A percentile compares a stretch with the other conserved stretches of the same genome.
phyloP scores from a whole-genome alignment of 1,140 invertebrate species.

The Eurosta solidaginis region DNA sequence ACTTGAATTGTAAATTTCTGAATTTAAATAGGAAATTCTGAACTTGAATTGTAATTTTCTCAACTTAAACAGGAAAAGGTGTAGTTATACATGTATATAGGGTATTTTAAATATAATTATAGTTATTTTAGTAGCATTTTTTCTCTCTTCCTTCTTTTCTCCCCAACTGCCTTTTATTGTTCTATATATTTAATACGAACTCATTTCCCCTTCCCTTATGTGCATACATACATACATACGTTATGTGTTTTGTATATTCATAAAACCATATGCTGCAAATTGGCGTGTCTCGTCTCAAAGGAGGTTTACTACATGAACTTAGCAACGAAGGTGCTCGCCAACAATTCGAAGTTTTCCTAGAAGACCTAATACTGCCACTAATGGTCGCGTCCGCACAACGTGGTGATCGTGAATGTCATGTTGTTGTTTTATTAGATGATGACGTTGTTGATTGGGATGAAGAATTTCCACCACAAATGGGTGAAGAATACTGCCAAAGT shows the following conservation, averaged over 20 bases:
- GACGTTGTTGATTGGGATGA: slow-evolving; percentile 98
- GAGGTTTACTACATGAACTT: slow-evolving; percentile 94
- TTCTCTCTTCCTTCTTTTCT: slow-evolving; percentile 38
- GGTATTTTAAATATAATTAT: neutral
- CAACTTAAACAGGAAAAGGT: no score
- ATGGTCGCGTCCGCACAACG: slow-evolving; percentile 95
- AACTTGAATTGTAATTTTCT: no score
- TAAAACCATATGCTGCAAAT: neutral
- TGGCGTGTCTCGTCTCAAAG: slow-evolving; percentile 60
- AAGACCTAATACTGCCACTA: slow-evolving; percentile 91
- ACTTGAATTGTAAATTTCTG: no score
- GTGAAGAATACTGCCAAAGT: slow-evolving; percentile 97
- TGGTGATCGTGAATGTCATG: slow-evolving; percentile 86
- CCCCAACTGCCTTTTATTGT: slow-evolving; percentile 35
- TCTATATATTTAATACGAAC: slow-evolving; percentile 36
- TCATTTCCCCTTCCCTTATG: slow-evolving; percentile 34
- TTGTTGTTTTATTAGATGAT: slow-evolving; percentile 94
- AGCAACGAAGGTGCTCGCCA: slow-evolving; percentile 97
- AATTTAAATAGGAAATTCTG: no score
- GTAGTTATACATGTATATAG: no score
- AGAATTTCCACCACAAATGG: slow-evolving; percentile 98
- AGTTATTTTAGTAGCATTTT: slow-evolving; percentile 41
- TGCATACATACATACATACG: slow-evolving; percentile 48
- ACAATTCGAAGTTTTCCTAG: slow-evolving; percentile 96
- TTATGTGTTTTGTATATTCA: slow-evolving; percentile 40